A percentile compares a stretch with the other conserved stretches of the same genome.
Evolutionary conservation across 2,888 invertebrate genomes (phyloP).

Genomic region (Frankliniella fusca): DNA sequence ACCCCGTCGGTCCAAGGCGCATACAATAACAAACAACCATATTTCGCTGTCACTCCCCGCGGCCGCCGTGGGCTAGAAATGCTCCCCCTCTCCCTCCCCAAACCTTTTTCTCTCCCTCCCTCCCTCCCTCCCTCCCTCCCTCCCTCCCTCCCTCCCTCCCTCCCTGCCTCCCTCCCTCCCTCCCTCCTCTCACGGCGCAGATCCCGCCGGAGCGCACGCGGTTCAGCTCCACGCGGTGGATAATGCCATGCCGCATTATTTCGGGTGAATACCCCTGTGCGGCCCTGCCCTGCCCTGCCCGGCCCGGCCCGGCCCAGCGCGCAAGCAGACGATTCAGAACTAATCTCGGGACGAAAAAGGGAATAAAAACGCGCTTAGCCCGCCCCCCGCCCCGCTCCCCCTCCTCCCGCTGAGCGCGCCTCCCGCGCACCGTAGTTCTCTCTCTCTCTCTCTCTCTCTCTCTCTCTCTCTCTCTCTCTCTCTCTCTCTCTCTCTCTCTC

Average conservation of each 20-base stretch:
- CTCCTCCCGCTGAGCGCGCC: neutral
- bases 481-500: neutral
- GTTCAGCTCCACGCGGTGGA: neutral
- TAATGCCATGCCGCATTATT: neutral
- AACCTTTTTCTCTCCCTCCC: too few species aligned
- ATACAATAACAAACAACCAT: too few species aligned
- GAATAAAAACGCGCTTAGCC: too few species aligned
- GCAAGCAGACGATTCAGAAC: too few species aligned
- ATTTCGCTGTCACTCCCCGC: too few species aligned
- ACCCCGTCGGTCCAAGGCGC: too few species aligned
- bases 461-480: neutral
- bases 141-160: neutral
- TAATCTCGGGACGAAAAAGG: too few species aligned
- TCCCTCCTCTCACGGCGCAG: neutral
- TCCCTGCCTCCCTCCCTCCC: neutral
- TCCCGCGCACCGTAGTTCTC: neutral
- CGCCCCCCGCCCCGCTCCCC: neutral
- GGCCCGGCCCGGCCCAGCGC: neutral
- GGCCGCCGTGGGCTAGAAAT: too few species aligned
- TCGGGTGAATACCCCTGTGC: too few species aligned
- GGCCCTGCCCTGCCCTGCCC: neutral
- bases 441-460: neutral
- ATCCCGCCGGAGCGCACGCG: too few species aligned
- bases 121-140: neutral
- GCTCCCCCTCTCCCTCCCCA: neutral